Evolutionary conservation across 2,113 vertebrate genomes (phyloP), one percentile per base, ranked within the genome.

Genomic region (Suncus etruscus): DNA sequence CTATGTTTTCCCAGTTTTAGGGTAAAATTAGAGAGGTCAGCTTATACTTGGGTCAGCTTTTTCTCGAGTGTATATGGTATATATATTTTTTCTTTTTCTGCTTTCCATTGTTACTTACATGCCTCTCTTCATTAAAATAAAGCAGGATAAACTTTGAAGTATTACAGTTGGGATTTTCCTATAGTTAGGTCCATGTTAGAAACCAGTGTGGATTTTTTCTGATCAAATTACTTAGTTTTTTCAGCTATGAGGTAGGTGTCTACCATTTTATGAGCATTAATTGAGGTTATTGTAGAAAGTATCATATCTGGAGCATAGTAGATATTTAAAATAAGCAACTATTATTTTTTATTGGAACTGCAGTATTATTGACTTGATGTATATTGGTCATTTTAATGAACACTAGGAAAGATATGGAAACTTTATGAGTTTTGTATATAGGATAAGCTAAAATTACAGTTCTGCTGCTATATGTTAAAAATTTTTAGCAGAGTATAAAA

Each of bases 401-500:
- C 45, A 29, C 70, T 73, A 31, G 39, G 65, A 91, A 74, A 65
- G 39, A 77, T 80, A 25, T 75, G 65, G 69, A 58, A 58, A 18
- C 51, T 91, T 93, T 86, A 70, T 72, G 70, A 73, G 70, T 79
- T 85, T 92, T 54, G 45, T 65, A 79, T 79, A 80, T 66, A 75
- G 66, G 87, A 61, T 66, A 79, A 83, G 50, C 73, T 91, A 87
- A 83, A 88, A 92, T 91, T 73, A 83, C 92, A 93, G n/a, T 85
- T 93, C 45, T 81, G 70, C 45, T 91, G 58, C 70, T 94, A 39
- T 69, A 11, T 69, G 54, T 92, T 72, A 94, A 24, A 24, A 75
- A 69, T 70, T 90, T 95, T 90, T 68, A 90, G 69, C 50, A 61
- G 29, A 75, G 20, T 79, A 61, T 84, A 89, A 82, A 75, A 89